Percentiles rank a stretch among this genome's conserved stretches.
Conservation (phyloP, 2,888 invertebrate genomes). For the Nemurella pictetii region DNA sequence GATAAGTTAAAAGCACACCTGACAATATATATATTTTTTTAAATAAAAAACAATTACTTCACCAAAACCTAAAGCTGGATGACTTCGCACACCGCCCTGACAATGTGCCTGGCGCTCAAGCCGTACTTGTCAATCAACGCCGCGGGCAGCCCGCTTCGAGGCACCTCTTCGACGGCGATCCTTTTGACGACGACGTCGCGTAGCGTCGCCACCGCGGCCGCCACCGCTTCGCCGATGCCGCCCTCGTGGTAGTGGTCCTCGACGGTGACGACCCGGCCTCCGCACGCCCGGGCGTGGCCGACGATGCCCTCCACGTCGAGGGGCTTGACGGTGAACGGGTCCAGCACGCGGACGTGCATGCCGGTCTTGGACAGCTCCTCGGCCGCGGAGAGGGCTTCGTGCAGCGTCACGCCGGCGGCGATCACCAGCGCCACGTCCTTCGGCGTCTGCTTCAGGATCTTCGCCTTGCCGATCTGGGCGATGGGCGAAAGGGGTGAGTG, state of each 20-base stretch:
- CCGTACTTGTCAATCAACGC: conserved; percentile 88
- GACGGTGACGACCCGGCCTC: conserved; percentile 85
- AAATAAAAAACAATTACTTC: too few species aligned
- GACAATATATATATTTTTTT: too few species aligned
- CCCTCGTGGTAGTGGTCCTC: conserved; percentile 98
- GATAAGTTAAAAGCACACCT: too few species aligned
- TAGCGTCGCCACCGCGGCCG: conserved; percentile 74
- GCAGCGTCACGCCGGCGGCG: conserved; percentile 91
- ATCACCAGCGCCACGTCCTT: conserved; percentile 85
- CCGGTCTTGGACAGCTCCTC: conserved; percentile 69
- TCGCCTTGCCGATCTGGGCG: conserved; percentile 69
- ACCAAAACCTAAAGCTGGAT: conserved; percentile 52
- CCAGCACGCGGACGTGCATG: conserved; percentile 80
- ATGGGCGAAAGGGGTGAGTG: background rate
- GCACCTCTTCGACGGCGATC: conserved; percentile 79
- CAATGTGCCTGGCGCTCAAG: conserved; percentile 80
- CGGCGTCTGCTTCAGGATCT: conserved; percentile 74
- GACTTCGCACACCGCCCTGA: conserved; percentile 67
- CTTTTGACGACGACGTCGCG: conserved; percentile 73
- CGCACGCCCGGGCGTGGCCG: conserved; percentile 73
- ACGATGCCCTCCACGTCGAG: conserved; percentile 79
- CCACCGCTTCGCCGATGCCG: conserved; percentile 94
- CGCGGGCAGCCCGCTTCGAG: conserved; percentile 89
- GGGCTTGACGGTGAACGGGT: conserved; percentile 96
- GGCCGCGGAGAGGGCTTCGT: conserved; percentile 87